These are phyloP conservation scores for Hypolimnas misippus DNA, from an alignment of 2,888 invertebrate species.

Conservation along the genomic window DNA sequence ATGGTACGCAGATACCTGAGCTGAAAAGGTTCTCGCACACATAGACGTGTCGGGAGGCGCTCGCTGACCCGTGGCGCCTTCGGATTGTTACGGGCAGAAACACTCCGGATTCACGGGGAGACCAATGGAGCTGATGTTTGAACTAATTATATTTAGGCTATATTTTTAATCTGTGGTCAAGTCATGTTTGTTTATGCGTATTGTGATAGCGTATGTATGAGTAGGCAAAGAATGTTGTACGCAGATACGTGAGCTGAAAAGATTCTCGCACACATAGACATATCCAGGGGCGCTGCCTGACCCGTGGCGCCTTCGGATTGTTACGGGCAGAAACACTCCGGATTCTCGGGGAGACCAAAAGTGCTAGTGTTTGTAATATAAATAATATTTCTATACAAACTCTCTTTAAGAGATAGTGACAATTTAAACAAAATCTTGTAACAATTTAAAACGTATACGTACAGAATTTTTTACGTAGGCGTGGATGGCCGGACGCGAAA, in stretches of 20 bases:
- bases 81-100: conserved; percentile 82
- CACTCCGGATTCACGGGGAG: conserved; percentile 57
- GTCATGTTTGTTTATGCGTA: too few relatives aligned
- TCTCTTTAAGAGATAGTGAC: too few relatives aligned
- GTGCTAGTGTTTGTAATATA: conserved; percentile 48
- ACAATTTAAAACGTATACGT: too few relatives aligned
- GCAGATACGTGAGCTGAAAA: conserved; percentile 46
- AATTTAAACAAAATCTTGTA: too few relatives aligned
- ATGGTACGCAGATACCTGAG: conserved; percentile 28
- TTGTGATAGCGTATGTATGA: too few relatives aligned
- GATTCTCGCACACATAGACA: conserved; percentile 46
- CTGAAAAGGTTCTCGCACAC: conserved; percentile 56
- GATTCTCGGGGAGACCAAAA: conserved; percentile 45
- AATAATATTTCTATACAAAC: too few relatives aligned
- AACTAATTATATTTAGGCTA: not conserved
- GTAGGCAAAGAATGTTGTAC: conserved; percentile 13
- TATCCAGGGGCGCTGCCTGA: conserved; percentile 64
- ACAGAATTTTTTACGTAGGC: too few relatives aligned
- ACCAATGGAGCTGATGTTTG: conserved; percentile 48
- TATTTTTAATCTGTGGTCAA: too few relatives aligned
- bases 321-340: conserved; percentile 80
- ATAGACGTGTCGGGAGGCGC: conserved; percentile 51
- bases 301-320: conserved; percentile 82
- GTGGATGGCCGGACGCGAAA: too few relatives aligned
- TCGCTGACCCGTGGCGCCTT: conserved; percentile 81